Percentiles rank a stretch among this genome's conserved stretches.
These are phyloP conservation scores for Xestia c-nigrum DNA, from an alignment of 2,888 invertebrate species.

Conservation along the genomic window DNA sequence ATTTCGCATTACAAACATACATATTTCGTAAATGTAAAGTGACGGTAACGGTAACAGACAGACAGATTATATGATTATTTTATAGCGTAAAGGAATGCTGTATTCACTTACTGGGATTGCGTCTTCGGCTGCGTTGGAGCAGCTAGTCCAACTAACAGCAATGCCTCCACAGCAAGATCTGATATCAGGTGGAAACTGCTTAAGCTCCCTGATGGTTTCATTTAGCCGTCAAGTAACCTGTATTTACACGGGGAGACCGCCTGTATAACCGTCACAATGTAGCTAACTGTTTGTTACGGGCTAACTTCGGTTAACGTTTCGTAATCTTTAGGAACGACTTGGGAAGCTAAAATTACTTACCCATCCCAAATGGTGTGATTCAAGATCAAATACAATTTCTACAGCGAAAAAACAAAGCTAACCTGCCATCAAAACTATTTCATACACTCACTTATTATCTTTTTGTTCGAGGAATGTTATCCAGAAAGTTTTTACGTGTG, in stretches of 20 bases:
- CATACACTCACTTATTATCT: slow-evolving; percentile 20
- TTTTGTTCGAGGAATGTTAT: slow-evolving; percentile 14
- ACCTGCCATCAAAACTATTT: slow-evolving; percentile 25
- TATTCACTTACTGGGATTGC: too few species aligned
- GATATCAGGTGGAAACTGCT: too few species aligned
- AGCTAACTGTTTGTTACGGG: neutral
- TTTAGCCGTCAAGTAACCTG: too few species aligned
- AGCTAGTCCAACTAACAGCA: too few species aligned
- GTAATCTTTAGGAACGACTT: neutral
- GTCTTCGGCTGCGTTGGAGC: too few species aligned
- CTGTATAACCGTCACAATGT: neutral
- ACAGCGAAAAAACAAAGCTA: neutral
- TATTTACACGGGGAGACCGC: neutral
- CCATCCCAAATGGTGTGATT: neutral
- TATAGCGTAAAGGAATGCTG: neutral
- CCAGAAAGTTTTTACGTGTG: slow-evolving; percentile 30
- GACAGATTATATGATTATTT: too few species aligned
- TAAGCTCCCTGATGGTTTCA: too few species aligned
- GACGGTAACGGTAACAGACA: too few species aligned
- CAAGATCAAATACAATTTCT: neutral
- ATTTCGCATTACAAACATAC: too few species aligned
- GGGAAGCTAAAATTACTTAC: neutral
- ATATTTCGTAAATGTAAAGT: too few species aligned
- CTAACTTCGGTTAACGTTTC: neutral
- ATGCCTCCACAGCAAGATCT: too few species aligned